Conservation (phyloP, 2,113 vertebrate species). For the Lota lota region DNA sequence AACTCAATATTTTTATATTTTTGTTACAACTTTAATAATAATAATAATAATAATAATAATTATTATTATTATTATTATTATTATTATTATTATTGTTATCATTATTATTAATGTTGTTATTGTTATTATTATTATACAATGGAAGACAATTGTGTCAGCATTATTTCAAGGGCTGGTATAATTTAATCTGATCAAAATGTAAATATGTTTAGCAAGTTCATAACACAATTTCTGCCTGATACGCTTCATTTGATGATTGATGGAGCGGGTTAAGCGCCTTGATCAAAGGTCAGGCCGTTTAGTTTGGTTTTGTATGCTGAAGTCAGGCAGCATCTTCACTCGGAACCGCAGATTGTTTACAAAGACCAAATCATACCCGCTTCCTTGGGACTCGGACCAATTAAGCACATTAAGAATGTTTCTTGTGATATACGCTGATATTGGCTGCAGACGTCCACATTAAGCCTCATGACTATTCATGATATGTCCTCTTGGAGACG, state of each 20-base stretch:
- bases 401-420: slow-evolving; percentile 71
- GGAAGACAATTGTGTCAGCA: not conserved
- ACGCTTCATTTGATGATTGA: slow-evolving; percentile 68
- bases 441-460: slow-evolving; percentile 65
- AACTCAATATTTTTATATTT: too few species aligned
- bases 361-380: slow-evolving; percentile 53
- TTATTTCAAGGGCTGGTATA: slow-evolving; percentile 1
- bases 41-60: not conserved
- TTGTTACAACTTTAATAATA: too few species aligned
- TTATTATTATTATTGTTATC: not conserved
- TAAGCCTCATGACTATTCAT: slow-evolving; percentile 72
- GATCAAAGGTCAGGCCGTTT: slow-evolving; percentile 66
- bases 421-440: slow-evolving; percentile 66
- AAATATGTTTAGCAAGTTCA: slow-evolving; percentile 23
- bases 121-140: not conserved
- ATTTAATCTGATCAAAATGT: slow-evolving; percentile 24
- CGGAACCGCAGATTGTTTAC: slow-evolving; percentile 53
- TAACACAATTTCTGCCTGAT: slow-evolving; percentile 41
- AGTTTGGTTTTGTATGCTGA: slow-evolving; percentile 40
- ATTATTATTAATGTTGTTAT: not conserved
- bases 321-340: slow-evolving; percentile 53
- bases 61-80: not conserved
- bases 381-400: slow-evolving; percentile 64
- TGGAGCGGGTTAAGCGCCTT: slow-evolving; percentile 65
- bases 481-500: slow-evolving; percentile 43